A percentile compares a stretch with the other conserved stretches of the same genome.
Conservation (phyloP, 2,888 invertebrate species). For the Geophilus truncorum region DNA sequence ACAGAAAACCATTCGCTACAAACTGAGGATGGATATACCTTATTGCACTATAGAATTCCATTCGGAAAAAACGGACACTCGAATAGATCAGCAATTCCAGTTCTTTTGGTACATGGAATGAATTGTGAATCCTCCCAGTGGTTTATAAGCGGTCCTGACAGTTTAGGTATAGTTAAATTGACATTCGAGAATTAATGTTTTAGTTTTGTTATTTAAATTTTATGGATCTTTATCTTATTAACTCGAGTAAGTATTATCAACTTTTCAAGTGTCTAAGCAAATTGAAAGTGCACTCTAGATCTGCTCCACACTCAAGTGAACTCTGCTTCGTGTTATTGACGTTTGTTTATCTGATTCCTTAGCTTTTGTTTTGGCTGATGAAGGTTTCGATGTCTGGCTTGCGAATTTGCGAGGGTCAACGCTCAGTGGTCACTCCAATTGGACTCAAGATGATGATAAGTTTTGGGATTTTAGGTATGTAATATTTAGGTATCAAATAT, state of each 20-base stretch:
- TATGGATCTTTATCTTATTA: no score
- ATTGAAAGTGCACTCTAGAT: no score
- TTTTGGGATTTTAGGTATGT: neutral
- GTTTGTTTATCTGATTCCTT: neutral
- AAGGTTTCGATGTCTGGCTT: neutral
- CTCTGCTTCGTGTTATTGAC: no score
- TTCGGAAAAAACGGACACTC: neutral
- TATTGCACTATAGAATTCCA: neutral
- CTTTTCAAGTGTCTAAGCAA: no score
- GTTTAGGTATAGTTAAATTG: neutral
- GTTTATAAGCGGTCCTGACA: neutral
- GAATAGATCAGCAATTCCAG: neutral
- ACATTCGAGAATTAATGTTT: no score
- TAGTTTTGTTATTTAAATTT: no score
- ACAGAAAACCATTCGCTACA: neutral
- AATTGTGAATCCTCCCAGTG: neutral
- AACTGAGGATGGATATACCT: neutral
- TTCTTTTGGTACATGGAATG: neutral
- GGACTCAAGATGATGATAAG: neutral
- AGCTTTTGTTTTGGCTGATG: conserved; percentile 4
- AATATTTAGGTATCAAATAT: no score
- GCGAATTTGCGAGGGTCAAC: neutral
- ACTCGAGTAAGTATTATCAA: no score
- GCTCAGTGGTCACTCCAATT: neutral
- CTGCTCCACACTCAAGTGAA: no score